Conservation (phyloP, 1,140 invertebrate species). For the Scaptodrosophila lebanonensis region DNA sequence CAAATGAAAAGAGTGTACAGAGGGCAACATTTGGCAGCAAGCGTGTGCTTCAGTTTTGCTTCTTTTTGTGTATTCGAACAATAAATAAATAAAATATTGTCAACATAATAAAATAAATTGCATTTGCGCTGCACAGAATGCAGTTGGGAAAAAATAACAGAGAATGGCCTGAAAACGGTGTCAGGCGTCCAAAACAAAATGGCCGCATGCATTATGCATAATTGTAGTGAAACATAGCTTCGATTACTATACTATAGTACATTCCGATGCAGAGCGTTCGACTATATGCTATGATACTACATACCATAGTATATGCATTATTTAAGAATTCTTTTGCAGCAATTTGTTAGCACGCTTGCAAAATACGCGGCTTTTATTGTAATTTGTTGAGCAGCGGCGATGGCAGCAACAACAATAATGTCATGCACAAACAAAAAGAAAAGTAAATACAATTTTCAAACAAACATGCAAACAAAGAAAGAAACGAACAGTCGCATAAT, state of each 20-base stretch:
- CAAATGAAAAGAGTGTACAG: background rate
- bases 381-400: conserved; percentile 16
- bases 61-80: conserved; percentile 49
- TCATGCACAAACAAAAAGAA: too few species aligned
- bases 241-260: too few species aligned
- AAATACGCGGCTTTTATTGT: conserved; percentile 15
- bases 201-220: too few species aligned
- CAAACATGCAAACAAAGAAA: too few species aligned
- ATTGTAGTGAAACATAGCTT: too few species aligned
- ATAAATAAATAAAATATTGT: conserved; percentile 55
- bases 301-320: conserved; percentile 21
- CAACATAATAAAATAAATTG: conserved; percentile 50
- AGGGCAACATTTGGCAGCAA: background rate
- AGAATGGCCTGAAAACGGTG: background rate
- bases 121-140: conserved; percentile 8
- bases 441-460: too few species aligned
- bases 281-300: too few species aligned
- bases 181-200: too few species aligned
- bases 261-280: too few species aligned
- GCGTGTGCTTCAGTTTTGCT: conserved; percentile 6
- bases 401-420: background rate
- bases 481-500: conserved; percentile 35
- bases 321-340: conserved; percentile 29
- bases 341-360: conserved; percentile 1
- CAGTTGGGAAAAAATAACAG: background rate